Percentiles rank a stretch among this genome's conserved stretches.
phyloP scores from a whole-genome alignment of 2,888 invertebrate species.

The Lottia gigantea region DNA sequence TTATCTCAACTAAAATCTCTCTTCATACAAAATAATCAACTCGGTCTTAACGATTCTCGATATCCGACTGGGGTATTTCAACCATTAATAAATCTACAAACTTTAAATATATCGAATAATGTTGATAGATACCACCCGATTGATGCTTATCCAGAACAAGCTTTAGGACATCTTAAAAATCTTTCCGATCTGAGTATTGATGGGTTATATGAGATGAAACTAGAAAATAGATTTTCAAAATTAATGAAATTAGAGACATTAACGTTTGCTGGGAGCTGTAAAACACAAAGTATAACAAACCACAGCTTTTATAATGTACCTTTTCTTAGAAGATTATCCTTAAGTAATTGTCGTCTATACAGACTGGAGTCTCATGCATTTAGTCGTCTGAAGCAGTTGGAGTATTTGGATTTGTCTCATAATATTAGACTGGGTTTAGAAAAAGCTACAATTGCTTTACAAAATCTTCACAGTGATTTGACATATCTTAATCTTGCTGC shows the following conservation, averaged over 20 bases:
- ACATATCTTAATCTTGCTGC: no score
- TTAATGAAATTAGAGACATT: neutral
- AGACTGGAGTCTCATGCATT: neutral
- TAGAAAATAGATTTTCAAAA: conserved; percentile 7
- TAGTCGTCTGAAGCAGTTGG: neutral
- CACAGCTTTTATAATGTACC: neutral
- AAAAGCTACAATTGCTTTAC: neutral
- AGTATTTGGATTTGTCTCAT: conserved; percentile 3
- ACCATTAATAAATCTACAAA: neutral
- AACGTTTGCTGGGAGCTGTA: conserved; percentile 10
- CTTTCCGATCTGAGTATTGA: conserved; percentile 4
- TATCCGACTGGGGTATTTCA: neutral
- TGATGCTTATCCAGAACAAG: neutral
- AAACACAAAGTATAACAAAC: neutral
- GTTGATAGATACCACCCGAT: neutral
- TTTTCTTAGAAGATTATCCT: neutral
- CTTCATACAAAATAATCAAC: neutral
- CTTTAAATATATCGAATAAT: neutral
- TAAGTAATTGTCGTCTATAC: conserved; percentile 2
- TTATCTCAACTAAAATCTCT: neutral
- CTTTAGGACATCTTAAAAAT: neutral
- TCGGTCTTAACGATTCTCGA: neutral
- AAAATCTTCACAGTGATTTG: neutral
- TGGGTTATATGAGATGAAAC: neutral
- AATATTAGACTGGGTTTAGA: conserved; percentile 10